Evolutionary conservation across 2,797 vertebrate species (phyloP).

Genomic region (Amphiprion clarkii): DNA sequence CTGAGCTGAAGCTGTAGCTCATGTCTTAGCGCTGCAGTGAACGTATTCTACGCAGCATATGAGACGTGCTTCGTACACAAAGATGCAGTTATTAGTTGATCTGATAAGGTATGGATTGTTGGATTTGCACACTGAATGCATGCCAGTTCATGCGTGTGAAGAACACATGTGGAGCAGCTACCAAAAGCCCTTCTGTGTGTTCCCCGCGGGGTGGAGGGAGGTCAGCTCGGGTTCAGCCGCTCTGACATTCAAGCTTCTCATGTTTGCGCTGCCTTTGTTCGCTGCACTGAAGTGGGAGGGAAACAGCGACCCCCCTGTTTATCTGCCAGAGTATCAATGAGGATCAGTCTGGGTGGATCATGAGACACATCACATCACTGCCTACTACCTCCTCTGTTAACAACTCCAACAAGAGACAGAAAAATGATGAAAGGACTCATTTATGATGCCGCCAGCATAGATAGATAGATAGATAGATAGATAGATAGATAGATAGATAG

Average conservation of each 20-base stretch:
- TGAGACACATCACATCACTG: conserved; percentile 61
- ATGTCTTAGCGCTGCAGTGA: no score
- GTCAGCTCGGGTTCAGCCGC: conserved; percentile 56
- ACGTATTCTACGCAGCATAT: no score
- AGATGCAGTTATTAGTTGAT: neutral
- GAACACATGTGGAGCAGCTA: neutral
- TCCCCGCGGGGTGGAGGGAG: conserved; percentile 22
- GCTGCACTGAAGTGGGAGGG: conserved; percentile 60
- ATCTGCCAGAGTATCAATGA: conserved; percentile 47
- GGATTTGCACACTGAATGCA: neutral
- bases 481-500: no score
- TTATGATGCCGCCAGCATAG: neutral
- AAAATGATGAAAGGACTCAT: neutral
- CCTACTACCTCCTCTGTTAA: conserved; percentile 44
- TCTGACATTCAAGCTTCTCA: conserved; percentile 54
- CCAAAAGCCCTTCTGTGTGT: conserved; percentile 43
- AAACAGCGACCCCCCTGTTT: conserved; percentile 71
- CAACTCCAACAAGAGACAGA: neutral
- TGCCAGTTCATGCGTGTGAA: conserved; percentile 13
- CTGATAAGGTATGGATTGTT: neutral
- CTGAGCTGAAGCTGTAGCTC: no score
- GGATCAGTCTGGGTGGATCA: conserved; percentile 57
- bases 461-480: no score
- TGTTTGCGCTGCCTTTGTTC: conserved; percentile 71
- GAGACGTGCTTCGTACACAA: neutral